Base-by-base conservation (phyloP, 2,113 vertebrate genomes). In the Coracopsis vasa region DNA sequence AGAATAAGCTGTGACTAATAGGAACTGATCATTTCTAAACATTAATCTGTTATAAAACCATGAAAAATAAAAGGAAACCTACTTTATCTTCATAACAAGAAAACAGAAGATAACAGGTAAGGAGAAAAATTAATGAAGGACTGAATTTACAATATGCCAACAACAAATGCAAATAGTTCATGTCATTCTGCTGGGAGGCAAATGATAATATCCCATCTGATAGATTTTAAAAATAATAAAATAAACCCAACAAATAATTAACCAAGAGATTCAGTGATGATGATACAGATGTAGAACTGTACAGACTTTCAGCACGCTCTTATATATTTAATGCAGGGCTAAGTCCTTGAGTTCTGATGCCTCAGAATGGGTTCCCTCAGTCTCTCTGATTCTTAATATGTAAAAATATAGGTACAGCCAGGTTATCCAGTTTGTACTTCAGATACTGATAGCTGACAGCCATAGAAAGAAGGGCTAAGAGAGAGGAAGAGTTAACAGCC, bases 1-100 rank as follows among this genome's bases (percentile, higher is more conserved):
- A 90, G 96, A 92, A 86, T 80, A 90, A 96, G 89, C 89, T 96
- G 93, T 87, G 95, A 97, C 92, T 96, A 97, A 97, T 87, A 90
- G 86, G 90, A 97, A 90, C 27, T 81, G 75, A 82, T 90, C 13
- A 64, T 92, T 95, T 96, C 95, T 95, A 80, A 91, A 95, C 88
- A 89, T 91, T 92, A 85, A 93, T 97, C 96, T 97, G 88, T n/a
- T 83, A 81, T 25, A 89, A 96, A 92, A 72, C 35, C 83, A 96
- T 35, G 64, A 80, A 78, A 92, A 93, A 81, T 92, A 90, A 92
- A 92, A 92, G 51, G 35, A 92, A 94, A 94, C 91, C 83, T 73
- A 74, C 87, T 94, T 97, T 91, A 95, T 94, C 96, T 96, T 94
- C 92, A 72, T 90, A 96, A 94, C 7, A 86, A 83, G 64, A 58